These are phyloP conservation scores for Dryoscopus gambensis DNA, from an alignment of 2,113 vertebrate species.

Conservation along the genomic window DNA sequence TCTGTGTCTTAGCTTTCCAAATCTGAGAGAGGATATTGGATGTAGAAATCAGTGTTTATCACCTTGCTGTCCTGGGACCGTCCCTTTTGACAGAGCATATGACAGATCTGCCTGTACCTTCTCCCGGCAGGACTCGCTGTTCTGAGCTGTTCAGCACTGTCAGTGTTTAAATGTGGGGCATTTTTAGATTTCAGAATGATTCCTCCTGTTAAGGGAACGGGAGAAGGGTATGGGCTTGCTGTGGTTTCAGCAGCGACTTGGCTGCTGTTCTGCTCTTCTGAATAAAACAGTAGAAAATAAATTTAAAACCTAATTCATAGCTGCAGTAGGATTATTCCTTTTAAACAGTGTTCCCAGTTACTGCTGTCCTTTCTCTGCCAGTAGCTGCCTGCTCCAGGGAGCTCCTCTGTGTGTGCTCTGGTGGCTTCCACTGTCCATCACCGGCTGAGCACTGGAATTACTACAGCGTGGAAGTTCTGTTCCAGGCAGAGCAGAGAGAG, in stretches of 20 bases:
- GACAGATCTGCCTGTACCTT: background rate
- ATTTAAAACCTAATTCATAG: background rate
- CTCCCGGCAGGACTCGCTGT: background rate
- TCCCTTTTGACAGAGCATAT: background rate
- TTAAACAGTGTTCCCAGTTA: background rate
- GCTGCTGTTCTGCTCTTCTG: background rate
- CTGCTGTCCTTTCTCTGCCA: background rate
- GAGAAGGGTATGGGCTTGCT: background rate
- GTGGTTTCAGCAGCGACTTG: background rate
- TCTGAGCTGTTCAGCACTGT: background rate
- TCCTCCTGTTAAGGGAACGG: background rate
- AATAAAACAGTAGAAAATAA: background rate
- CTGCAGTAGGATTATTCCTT: background rate
- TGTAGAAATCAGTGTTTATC: background rate
- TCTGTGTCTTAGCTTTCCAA: background rate
- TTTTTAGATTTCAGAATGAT: background rate
- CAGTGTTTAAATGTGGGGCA: background rate
- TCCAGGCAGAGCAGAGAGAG: background rate
- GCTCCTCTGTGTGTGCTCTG: background rate
- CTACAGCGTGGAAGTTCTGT: background rate
- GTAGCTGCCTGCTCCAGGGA: background rate
- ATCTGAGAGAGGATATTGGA: background rate
- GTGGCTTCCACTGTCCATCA: background rate
- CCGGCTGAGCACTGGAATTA: background rate
- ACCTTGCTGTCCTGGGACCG: background rate